Percentiles rank a stretch among this genome's conserved stretches.
Evolutionary conservation across 2,888 invertebrate genomes (phyloP).

Genomic region (Mechanitis mazaeus): DNA sequence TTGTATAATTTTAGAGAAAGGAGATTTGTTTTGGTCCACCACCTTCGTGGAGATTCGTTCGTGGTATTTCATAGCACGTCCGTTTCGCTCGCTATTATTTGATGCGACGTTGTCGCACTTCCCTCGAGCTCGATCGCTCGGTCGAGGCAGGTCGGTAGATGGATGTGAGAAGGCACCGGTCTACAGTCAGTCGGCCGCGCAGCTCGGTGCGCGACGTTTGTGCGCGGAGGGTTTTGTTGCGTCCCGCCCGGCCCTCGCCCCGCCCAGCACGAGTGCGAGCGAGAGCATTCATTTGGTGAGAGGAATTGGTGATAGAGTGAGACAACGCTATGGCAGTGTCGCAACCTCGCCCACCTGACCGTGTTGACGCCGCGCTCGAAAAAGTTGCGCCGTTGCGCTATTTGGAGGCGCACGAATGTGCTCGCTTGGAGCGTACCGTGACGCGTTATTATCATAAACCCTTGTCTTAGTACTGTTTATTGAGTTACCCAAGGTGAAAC

Average conservation of each 20-base stretch:
- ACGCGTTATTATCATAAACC: slow-evolving; percentile 64
- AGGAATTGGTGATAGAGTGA: slow-evolving; percentile 41
- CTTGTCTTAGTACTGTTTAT: slow-evolving; percentile 52
- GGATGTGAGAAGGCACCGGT: slow-evolving; percentile 32
- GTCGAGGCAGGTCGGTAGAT: slow-evolving; percentile 38
- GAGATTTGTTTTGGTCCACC: slow-evolving; percentile 75
- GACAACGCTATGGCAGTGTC: slow-evolving; percentile 68
- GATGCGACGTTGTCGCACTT: slow-evolving; percentile 67
- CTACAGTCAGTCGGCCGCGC: slow-evolving; percentile 73
- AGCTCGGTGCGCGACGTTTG: slow-evolving; percentile 75
- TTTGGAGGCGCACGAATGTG: slow-evolving; percentile 75
- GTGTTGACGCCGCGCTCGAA: slow-evolving; percentile 76
- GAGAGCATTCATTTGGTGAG: slow-evolving; percentile 46
- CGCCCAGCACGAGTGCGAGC: slow-evolving; percentile 49
- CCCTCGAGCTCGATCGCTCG: slow-evolving; percentile 49
- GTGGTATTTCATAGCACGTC: slow-evolving; percentile 70
- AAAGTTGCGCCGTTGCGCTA: slow-evolving; percentile 77
- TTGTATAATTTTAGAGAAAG: slow-evolving; percentile 75
- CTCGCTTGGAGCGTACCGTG: slow-evolving; percentile 60
- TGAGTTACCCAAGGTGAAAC: slow-evolving; percentile 44
- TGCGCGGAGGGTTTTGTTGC: slow-evolving; percentile 61
- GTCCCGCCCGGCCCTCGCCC: slow-evolving; percentile 45
- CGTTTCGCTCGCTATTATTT: slow-evolving; percentile 63
- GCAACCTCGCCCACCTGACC: slow-evolving; percentile 78
- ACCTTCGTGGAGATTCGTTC: slow-evolving; percentile 59